These are phyloP conservation scores for Meteorus sp. DNA, from an alignment of 1,140 invertebrate genomes.

Conservation along the genomic window DNA sequence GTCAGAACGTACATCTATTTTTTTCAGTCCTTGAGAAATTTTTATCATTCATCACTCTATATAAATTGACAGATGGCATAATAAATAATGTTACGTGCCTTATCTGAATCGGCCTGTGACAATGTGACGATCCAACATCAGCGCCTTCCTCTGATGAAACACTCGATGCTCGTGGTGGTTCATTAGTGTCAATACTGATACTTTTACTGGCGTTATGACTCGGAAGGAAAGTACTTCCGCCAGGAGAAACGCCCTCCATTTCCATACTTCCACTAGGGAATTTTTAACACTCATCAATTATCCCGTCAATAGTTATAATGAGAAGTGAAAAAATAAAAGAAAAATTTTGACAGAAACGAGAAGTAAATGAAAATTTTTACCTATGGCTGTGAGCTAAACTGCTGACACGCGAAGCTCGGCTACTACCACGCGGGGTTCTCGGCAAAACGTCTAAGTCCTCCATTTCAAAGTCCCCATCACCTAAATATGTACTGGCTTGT, in stretches of 20 bases:
- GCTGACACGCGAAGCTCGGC: conserved; percentile 62
- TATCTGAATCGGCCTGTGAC: conserved; percentile 51
- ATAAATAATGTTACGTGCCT: conserved; percentile 39
- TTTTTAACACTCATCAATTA: neutral
- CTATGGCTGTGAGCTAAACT: conserved; percentile 69
- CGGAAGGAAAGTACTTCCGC: conserved; percentile 54
- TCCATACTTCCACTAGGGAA: conserved; percentile 71
- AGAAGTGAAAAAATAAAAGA: neutral
- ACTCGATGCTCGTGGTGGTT: conserved; percentile 61
- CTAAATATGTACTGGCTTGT: conserved; percentile 49
- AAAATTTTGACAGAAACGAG: no score
- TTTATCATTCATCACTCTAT: neutral
- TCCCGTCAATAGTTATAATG: neutral
- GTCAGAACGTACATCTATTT: neutral
- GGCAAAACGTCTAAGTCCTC: conserved; percentile 49
- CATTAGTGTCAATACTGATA: conserved; percentile 61
- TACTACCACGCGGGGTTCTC: conserved; percentile 52
- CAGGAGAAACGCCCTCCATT: conserved; percentile 66
- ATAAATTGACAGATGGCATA: neutral
- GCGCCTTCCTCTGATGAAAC: conserved; percentile 64
- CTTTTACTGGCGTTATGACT: conserved; percentile 60
- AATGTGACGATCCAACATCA: conserved; percentile 44
- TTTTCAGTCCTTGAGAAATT: conserved; percentile 4
- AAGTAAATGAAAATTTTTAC: conserved; percentile 27
- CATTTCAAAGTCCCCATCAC: conserved; percentile 51